Conservation (phyloP, 2,797 vertebrate genomes). For the Ibycter americanus region DNA sequence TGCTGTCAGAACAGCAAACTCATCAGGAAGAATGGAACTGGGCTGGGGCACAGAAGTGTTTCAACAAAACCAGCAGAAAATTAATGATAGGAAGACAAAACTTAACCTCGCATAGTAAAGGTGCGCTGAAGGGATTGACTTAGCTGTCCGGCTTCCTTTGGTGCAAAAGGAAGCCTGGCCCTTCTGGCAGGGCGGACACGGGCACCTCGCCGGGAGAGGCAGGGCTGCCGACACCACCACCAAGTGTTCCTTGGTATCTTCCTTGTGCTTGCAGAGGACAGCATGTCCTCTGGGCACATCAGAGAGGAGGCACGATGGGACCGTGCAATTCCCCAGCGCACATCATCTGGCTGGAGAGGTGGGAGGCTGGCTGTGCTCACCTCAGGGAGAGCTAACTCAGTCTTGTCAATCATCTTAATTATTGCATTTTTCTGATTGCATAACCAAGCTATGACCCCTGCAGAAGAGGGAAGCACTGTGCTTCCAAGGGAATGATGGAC, state of each 20-base stretch:
- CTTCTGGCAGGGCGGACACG: background rate
- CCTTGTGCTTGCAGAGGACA: fast-evolving
- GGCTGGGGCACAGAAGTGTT: background rate
- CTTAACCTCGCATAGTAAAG: background rate
- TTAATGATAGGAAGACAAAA: fast-evolving
- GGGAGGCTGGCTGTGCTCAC: fast-evolving
- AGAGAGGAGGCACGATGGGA: background rate
- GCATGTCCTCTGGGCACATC: fast-evolving
- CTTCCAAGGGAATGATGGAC: fast-evolving
- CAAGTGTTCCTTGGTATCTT: background rate
- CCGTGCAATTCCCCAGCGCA: background rate
- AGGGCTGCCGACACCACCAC: background rate
- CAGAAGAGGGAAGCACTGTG: background rate
- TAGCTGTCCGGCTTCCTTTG: background rate
- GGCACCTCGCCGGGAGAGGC: background rate
- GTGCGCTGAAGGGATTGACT: fast-evolving
- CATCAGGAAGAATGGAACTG: background rate
- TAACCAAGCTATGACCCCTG: background rate
- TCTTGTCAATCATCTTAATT: background rate
- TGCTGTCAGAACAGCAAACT: fast-evolving
- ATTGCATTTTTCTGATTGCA: fast-evolving
- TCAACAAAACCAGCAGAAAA: background rate
- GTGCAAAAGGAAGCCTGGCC: background rate
- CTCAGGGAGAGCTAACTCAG: fast-evolving
- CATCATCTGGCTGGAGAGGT: background rate